A percentile compares a stretch with the other conserved stretches of the same genome.
These are phyloP conservation scores for Thermophis baileyi DNA, from an alignment of 2,113 vertebrate genomes.

Conservation along the genomic window DNA sequence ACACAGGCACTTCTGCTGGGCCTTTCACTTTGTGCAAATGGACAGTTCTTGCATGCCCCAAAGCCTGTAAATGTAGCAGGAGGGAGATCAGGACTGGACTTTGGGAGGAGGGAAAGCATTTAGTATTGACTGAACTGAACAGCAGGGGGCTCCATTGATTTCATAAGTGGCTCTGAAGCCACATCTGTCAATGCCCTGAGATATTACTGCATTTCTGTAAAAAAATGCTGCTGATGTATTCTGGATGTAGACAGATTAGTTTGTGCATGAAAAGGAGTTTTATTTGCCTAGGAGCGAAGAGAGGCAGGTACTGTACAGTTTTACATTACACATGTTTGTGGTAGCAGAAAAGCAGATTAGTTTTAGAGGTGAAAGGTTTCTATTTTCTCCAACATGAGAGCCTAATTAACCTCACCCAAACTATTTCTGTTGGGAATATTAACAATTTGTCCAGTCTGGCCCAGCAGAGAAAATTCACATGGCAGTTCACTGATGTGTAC, in stretches of 20 bases:
- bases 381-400: slow-evolving; percentile 25
- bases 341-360: slow-evolving; percentile 14
- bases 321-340: slow-evolving; percentile 24
- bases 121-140: neutral
- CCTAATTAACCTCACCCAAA: slow-evolving; percentile 43
- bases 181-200: neutral
- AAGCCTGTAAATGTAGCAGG: neutral
- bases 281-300: slow-evolving; percentile 30
- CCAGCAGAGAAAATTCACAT: slow-evolving; percentile 12
- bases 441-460: slow-evolving; percentile 24
- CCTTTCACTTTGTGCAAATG: neutral
- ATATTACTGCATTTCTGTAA: neutral
- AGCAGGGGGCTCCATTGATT: neutral
- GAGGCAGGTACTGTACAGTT: slow-evolving; percentile 20
- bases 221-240: slow-evolving; percentile 30
- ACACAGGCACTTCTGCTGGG: neutral
- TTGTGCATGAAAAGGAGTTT: slow-evolving; percentile 1
- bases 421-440: slow-evolving; percentile 19
- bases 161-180: neutral
- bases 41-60: neutral
- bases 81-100: neutral
- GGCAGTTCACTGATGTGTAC: slow-evolving; percentile 13
- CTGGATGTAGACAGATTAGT: slow-evolving; percentile 15
- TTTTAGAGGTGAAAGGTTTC: slow-evolving; percentile 45
- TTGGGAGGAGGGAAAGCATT: neutral